Conservation (phyloP, 2,888 invertebrate genomes). For the Hirudinaria manillensis region DNA sequence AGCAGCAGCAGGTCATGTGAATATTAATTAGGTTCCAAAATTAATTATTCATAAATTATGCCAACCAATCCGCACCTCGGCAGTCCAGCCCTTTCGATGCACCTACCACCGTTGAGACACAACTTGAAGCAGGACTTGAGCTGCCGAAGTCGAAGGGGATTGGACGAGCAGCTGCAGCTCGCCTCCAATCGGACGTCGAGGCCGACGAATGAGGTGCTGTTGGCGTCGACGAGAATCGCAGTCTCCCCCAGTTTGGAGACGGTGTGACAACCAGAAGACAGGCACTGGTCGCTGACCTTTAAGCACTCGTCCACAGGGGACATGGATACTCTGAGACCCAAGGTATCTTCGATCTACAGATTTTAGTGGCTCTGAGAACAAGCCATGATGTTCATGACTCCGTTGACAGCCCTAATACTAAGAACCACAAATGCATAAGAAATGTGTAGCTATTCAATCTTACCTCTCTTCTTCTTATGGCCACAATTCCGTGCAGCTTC, state of each 20-base stretch:
- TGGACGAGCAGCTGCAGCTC: constrained; percentile 60
- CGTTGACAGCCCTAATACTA: too few species aligned
- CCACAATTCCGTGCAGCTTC: constrained; percentile 5
- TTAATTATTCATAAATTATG: background rate
- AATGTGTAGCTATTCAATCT: background rate
- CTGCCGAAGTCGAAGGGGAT: background rate
- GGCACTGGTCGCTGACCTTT: constrained; percentile 12
- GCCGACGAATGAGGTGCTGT: constrained; percentile 90
- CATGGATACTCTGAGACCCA: constrained; percentile 94
- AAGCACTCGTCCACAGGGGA: constrained; percentile 74
- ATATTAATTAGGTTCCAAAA: too few species aligned
- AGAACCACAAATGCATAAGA: too few species aligned
- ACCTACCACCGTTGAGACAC: constrained; percentile 91
- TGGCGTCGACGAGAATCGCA: constrained; percentile 79
- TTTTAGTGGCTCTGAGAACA: background rate
- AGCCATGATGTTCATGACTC: too few species aligned
- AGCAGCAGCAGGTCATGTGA: too few species aligned
- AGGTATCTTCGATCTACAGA: constrained; percentile 65
- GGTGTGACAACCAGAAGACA: constrained; percentile 74
- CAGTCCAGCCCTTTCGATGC: constrained; percentile 58
- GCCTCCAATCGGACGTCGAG: constrained; percentile 65
- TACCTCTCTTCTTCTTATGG: background rate
- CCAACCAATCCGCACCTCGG: background rate
- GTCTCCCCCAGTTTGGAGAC: constrained; percentile 62
- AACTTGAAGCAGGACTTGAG: constrained; percentile 67